A percentile compares a stretch with the other conserved stretches of the same genome.
These are phyloP conservation scores for Tolmerus cingulatus DNA, from an alignment of 2,888 invertebrate genomes.

Conservation along the genomic window DNA sequence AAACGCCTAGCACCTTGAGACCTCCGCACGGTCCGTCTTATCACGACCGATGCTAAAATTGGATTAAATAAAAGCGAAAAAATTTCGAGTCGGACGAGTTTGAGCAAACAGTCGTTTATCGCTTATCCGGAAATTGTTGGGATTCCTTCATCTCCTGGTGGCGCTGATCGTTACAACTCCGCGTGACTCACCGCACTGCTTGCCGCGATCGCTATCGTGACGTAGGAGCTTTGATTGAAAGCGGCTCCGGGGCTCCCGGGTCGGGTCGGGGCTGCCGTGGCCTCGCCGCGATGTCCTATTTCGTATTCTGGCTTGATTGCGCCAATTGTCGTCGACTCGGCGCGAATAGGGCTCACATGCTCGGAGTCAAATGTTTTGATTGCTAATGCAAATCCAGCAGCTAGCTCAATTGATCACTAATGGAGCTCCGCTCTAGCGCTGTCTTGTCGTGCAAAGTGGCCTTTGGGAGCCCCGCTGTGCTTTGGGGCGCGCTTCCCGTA, in stretches of 20 bases:
- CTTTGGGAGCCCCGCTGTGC: neutral
- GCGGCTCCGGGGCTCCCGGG: neutral
- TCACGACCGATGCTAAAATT: slow-evolving; percentile 10
- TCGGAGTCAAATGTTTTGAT: neutral
- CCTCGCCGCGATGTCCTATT: neutral
- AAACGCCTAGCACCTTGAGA: neutral
- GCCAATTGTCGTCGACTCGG: neutral
- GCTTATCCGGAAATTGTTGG: slow-evolving; percentile 42
- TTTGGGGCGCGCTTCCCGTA: neutral
- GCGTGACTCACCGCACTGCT: neutral
- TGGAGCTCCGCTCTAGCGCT: neutral
- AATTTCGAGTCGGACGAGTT: neutral
- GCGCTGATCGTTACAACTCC: slow-evolving; percentile 10
- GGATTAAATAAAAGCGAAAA: slow-evolving; percentile 21
- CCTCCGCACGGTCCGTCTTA: neutral
- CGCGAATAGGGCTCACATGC: neutral
- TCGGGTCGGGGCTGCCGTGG: neutral
- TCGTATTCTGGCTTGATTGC: slow-evolving; percentile 2
- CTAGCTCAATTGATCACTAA: neutral
- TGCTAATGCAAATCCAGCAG: neutral
- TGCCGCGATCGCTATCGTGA: neutral
- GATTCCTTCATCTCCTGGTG: slow-evolving; percentile 35
- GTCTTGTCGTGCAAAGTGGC: neutral
- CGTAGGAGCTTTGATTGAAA: slow-evolving; percentile 5
- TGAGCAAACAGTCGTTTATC: slow-evolving; percentile 19